Evolutionary conservation across 2,888 invertebrate species (phyloP), one percentile per base, ranked within the genome.

Genomic region (Himalopsyche tibetana): DNA sequence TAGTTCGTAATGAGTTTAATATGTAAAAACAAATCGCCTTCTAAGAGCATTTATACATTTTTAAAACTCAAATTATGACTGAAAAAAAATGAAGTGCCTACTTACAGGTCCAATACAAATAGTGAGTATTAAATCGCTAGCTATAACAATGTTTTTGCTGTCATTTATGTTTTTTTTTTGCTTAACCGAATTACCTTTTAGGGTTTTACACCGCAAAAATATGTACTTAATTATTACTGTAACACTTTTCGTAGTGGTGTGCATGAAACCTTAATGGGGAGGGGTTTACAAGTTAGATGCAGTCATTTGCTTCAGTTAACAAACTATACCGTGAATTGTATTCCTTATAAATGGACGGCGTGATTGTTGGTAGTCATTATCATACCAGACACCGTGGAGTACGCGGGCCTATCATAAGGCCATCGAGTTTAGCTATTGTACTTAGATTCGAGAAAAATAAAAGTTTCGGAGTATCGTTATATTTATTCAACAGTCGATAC

Each of bases 301-400:
- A 74, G 36, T 74, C 36, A 74, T 74, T 74, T 28, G 38, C 28
- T 74, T 74, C 36, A 74, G 74, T 74, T 74, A 74, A 19, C 74
- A 74, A 38, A 74, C 74, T 74, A 74, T 74, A 36, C 28, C 55
- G 55, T 36, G 79, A 36, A 82, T 69, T 82, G 74, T 69, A 81
- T 85, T 51, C 74, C 85, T 82, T 85, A 85, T 85, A 85, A 82
- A 85, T 82, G 85, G 82, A 51, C 42, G 55, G 2, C 51, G n/a
- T 28, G 36, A 42, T 42, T n/a, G 69, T 42, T 28, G 55, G 28
- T 36, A 38, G 82, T 55, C 85, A 85, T 28, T 56, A 85, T 55
- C 69, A 82, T 69, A 69, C n/a, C 82, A 81, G 82, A 81, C 69
- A 69, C 80, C 36, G 55, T 80, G 69, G 69, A 82, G 85, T 69